Evolutionary conservation across 2,113 vertebrate species (phyloP).

Genomic region (Callopanchax toddi): DNA sequence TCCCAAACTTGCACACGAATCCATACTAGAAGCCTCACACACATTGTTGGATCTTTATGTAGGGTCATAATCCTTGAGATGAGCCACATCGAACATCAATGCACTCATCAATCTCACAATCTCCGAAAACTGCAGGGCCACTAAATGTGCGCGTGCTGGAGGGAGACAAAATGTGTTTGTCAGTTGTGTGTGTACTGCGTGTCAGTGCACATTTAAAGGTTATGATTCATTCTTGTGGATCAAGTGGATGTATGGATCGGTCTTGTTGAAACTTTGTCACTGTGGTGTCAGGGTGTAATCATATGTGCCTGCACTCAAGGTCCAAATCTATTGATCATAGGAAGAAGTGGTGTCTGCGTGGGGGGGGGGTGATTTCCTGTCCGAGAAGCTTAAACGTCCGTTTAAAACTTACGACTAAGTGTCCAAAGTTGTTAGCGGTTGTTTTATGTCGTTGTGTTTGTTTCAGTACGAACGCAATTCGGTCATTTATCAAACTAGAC

Average conservation of each 20-base stretch:
- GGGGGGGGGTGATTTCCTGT: not conserved
- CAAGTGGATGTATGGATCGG: not conserved
- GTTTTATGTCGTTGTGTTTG: not conserved
- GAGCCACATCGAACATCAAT: conserved; percentile 67
- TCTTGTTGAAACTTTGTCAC: conserved; percentile 13
- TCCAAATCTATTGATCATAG: conserved; percentile 34
- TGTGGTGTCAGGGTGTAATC: not conserved
- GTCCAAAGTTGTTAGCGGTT: conserved; percentile 34
- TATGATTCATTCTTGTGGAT: conserved; percentile 38
- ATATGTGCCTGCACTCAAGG: conserved; percentile 5
- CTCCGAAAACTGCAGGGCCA: conserved; percentile 51
- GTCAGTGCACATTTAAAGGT: conserved; percentile 50
- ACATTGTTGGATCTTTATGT: conserved; percentile 45
- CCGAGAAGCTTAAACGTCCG: conserved; percentile 23
- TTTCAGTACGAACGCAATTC: conserved; percentile 16
- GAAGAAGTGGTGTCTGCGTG: not conserved
- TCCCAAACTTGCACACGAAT: not conserved
- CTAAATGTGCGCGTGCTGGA: conserved; percentile 4
- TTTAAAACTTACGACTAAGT: conserved; percentile 53
- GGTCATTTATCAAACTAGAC: conserved; percentile 22
- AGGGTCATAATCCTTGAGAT: conserved; percentile 53
- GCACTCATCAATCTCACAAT: conserved; percentile 67
- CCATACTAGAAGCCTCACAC: conserved; percentile 10
- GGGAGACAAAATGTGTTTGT: not conserved
- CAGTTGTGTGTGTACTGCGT: conserved; percentile 27